Evolutionary conservation across 2,888 invertebrate genomes (phyloP), one percentile per base, ranked within the genome.

Genomic region (Torymus tubicola): DNA sequence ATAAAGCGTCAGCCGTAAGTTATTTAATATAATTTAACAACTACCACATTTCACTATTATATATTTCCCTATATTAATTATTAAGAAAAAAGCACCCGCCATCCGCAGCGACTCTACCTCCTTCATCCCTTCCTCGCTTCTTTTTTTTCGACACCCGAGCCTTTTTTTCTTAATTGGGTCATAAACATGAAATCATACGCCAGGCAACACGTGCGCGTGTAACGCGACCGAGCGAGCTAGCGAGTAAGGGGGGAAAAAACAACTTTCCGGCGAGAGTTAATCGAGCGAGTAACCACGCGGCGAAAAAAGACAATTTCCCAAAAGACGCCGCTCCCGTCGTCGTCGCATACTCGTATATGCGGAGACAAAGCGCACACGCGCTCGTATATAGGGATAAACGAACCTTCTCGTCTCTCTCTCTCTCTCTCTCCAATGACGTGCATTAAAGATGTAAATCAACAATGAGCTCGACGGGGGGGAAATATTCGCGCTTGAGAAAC

Each of bases 361-460:
- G 12, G 18, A 13, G 50, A 42, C 60, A 13, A 42, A 42, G 50
- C 14, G 42, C 16, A 10, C 42, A 0, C 18, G 42, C 18, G 57
- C 18, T 18, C 57, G 69, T n/a, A n/a, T n/a, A n/a, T n/a, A n/a
- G 31, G 57, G 58, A 69, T 69, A 57, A 57, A n/a, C 70, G 14
- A 31, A 14, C 16, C 21, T 4, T 18, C 53, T 63, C 61, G 12
- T n/a, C n/a, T n/a, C n/a, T n/a, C n/a, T n/a, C n/a, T 21, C 31
- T 63, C 16, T 52, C 53, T n/a, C 31, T 4, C 24, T 31, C 55
- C 42, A 8, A 24, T 8, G 13, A 12, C 21, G 31, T 68, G 71
- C 52, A 78, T 71, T 71, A 74, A 69, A 74, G 60, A 69, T 69
- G 63, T 74, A 79, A 79, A 79, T 74, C 79, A 79, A 79, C 79